Base-by-base conservation (phyloP, 2,113 vertebrate species). In the Centropus unirufus region DNA sequence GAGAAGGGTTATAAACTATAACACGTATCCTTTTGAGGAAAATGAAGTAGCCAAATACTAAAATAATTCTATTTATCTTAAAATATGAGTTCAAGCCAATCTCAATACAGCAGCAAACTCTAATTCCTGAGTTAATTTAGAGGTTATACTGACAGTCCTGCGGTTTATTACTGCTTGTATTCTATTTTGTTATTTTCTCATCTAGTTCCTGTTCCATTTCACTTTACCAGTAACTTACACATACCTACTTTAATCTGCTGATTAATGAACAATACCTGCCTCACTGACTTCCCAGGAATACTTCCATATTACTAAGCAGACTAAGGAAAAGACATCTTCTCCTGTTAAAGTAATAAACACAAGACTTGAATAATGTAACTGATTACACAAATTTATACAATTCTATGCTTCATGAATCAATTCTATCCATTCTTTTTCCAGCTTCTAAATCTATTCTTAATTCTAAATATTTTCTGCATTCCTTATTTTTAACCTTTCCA, bases 341-440 rank as follows among this genome's bases (percentile, higher is more conserved):
- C 12, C 20, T 49, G 6, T 96, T 95, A 96, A 96, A 96, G 54
- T 67, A 94, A 88, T 91, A 86, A 93, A 90, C n/a, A 81, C 20
- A 29, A 82, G 49, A 52, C 22, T 32, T 92, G 63, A 95, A 87
- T 93, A 92, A 81, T 68, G 59, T 64, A 83, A 74, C 52, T 67
- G 57, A 80, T 89, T 95, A 39, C 52, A 88, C 26, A 94, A 80
- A 94, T 92, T 66, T 88, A 46, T 74, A 47, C 58, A 80, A 29
- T 79, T 94, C 34, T 9, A 47, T 96, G 88, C 75, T 95, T 89
- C 83, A 80, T 90, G 86, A 94, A 86, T 83, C 24, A 64, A 59
- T 93, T 92, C 62, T 61, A 82, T 32, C 42, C 34, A 58, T 92
- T 87, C 7, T 32, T 94, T 94, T 81, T 36, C 69, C 57, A 40